Evolutionary conservation across 1,140 invertebrate species (phyloP).

Genomic region (Listronotus oregonensis): DNA sequence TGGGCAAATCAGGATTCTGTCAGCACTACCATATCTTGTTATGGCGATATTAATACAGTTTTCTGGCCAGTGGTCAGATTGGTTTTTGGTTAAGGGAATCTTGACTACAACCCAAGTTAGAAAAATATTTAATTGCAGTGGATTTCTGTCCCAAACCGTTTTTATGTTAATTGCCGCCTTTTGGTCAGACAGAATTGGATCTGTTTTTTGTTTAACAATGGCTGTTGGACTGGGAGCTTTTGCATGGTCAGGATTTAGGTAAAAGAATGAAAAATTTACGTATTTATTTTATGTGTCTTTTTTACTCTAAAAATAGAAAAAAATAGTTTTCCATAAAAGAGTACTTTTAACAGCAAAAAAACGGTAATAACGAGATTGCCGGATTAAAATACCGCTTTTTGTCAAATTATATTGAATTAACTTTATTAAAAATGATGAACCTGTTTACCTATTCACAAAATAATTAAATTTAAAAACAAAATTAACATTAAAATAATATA

Average conservation of each 20-base stretch:
- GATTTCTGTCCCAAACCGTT: constrained; percentile 80
- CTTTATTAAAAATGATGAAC: too few relatives aligned
- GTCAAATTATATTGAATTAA: too few relatives aligned
- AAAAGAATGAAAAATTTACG: constrained; percentile 20
- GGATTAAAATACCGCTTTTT: too few relatives aligned
- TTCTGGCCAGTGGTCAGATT: constrained; percentile 83
- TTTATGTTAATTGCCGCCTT: constrained; percentile 84
- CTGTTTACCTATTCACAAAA: too few relatives aligned
- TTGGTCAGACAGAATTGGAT: constrained; percentile 65
- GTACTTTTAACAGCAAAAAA: too few relatives aligned
- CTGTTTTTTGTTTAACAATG: constrained; percentile 77
- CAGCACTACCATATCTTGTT: constrained; percentile 83
- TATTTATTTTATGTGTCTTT: not conserved
- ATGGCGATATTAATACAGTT: constrained; percentile 82
- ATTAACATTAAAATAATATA: too few relatives aligned
- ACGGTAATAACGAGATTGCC: too few relatives aligned
- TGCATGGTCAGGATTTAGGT: constrained; percentile 87
- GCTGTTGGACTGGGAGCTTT: constrained; percentile 88
- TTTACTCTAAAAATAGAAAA: not conserved
- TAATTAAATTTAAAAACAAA: too few relatives aligned
- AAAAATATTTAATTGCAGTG: constrained; percentile 77
- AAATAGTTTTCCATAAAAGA: too few relatives aligned
- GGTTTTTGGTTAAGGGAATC: constrained; percentile 66
- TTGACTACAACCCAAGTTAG: constrained; percentile 76
- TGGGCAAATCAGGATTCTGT: constrained; percentile 77